phyloP scores from a whole-genome alignment of 1,140 invertebrate species.

The Pogonomyrmex barbatus region DNA sequence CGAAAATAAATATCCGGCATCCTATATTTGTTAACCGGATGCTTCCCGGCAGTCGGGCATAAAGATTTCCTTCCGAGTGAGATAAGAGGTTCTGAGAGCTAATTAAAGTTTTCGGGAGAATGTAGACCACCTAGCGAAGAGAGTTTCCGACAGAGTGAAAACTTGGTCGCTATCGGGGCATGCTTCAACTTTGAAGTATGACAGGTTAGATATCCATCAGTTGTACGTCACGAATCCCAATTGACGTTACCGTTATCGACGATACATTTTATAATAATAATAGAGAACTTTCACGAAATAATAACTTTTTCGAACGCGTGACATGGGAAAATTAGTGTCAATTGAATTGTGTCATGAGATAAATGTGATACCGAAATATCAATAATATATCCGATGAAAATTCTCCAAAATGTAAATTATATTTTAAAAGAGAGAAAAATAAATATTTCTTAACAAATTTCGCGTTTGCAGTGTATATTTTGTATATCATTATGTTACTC shows the following conservation, averaged over 20 bases:
- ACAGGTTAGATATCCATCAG: conserved; percentile 39
- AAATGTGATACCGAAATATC: neutral
- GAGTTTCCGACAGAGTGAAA: conserved; percentile 52
- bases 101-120: conserved; percentile 70
- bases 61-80: conserved; percentile 60
- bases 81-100: conserved; percentile 64
- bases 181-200: conserved; percentile 39
- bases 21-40: conserved; percentile 58
- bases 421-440: too few species aligned
- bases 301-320: neutral
- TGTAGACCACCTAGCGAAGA: conserved; percentile 56
- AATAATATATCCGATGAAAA: neutral
- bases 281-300: neutral
- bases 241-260: neutral
- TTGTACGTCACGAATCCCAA: conserved; percentile 10
- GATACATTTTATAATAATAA: neutral
- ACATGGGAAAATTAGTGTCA: neutral
- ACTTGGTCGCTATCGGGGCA: conserved; percentile 45
- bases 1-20: conserved; percentile 49
- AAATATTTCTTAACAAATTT: neutral
- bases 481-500: neutral
- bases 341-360: neutral
- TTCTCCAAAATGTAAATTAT: neutral
- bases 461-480: neutral
- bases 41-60: conserved; percentile 23